Base-by-base conservation (phyloP, 2,113 vertebrate species). In the Laticauda laticaudata region DNA sequence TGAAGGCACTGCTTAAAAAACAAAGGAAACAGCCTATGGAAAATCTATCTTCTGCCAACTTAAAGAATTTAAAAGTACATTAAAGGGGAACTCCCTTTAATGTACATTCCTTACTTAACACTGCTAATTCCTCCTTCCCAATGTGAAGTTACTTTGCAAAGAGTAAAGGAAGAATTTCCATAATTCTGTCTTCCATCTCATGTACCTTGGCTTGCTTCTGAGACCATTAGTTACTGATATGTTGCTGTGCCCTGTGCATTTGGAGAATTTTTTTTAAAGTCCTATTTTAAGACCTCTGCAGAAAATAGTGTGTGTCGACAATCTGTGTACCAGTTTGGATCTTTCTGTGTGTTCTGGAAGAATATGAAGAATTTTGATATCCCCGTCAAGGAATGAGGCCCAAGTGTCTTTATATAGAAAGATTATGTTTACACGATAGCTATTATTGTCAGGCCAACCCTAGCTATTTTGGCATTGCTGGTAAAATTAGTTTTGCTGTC, bases 401-500 rank as follows among this genome's bases (percentile, higher is more conserved):
- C 87, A 85, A 88, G 57, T 88, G 59, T 48, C 61, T 92, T 89
- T 89, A 89, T 88, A 89, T 89, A 92, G 92, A 85, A 55, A 57
- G 34, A 85, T 57, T 39, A 56, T 92, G 87, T 92, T 75, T 75
- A 69, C 86, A 54, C 39, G 53, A 69, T 57, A 92, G 92, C 92
- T 92, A 89, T 92, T 92, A 89, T 89, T 92, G 87, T 92, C 87
- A 85, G 43, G 64, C 53, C 87, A 85, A 89, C 51, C 61, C 92
- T n/a, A 89, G 92, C 92, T 92, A 92, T 92, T 92, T 92, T 92
- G 87, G 53, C 64, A 89, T 45, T 75, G 87, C 92, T 92, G 87
- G 87, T 89, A 92, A 92, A 92, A 92, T 92, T 92, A 92, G 87
- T 92, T 89, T 81, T 85, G 87, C 54, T 85, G 34, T 89, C 92